Conservation (phyloP, 2,888 invertebrate genomes). For the Charanyca ferruginea region DNA sequence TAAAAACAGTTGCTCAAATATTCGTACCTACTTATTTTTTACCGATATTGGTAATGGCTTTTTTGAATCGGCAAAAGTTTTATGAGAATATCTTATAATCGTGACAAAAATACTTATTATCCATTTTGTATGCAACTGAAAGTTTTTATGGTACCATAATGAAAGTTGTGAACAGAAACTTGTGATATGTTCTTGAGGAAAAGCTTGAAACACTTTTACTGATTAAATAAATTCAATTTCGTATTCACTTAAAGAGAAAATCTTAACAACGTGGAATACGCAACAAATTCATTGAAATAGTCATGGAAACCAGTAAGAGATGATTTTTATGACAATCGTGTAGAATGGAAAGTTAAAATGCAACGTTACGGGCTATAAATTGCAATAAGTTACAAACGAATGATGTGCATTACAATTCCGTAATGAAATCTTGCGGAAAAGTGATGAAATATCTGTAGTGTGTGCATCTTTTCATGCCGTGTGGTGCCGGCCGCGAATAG, state of each 20-base stretch:
- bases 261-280: constrained; percentile 17
- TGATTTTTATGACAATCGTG: constrained; percentile 32
- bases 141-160: background rate
- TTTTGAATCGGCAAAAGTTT: background rate
- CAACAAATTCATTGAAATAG: constrained; percentile 33
- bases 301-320: constrained; percentile 23
- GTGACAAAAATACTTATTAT: background rate
- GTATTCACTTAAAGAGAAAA: constrained; percentile 42
- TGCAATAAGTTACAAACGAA: constrained; percentile 20
- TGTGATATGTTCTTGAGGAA: background rate
- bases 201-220: background rate
- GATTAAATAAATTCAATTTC: constrained; percentile 3
- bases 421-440: constrained; percentile 30
- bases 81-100: background rate
- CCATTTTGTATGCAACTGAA: background rate
- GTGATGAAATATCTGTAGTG: background rate
- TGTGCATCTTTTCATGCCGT: no score
- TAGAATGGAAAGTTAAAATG: constrained; percentile 56
- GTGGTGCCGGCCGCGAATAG: no score
- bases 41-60: no score
- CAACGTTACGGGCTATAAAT: constrained; percentile 55
- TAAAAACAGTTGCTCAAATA: no score
- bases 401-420: constrained; percentile 17
- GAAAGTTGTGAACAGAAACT: background rate
- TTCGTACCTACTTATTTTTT: no score